Evolutionary conservation across 2,797 vertebrate genomes (phyloP).

Genomic region (Rhinatrema bivittatum): DNA sequence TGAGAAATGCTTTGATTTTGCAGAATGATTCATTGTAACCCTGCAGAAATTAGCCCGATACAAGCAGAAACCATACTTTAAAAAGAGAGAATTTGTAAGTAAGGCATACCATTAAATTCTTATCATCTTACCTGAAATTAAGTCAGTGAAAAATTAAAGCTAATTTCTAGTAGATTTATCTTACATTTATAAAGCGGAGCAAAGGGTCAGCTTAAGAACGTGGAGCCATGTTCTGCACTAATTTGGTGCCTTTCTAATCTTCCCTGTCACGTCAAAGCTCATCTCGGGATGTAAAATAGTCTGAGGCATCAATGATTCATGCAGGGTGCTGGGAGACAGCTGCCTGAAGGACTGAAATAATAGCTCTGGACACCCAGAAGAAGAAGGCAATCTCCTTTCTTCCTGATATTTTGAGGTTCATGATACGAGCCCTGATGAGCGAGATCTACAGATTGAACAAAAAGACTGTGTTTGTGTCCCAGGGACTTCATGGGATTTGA

Average conservation of each 20-base stretch:
- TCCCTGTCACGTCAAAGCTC: constrained; percentile 17
- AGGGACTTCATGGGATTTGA: neutral
- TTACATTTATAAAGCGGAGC: constrained; percentile 29
- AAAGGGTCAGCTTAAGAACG: constrained; percentile 3
- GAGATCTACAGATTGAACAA: neutral
- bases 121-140: constrained; percentile 83
- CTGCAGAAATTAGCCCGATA: constrained; percentile 43
- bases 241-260: constrained; percentile 2
- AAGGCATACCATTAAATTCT: constrained; percentile 73
- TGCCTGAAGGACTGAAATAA: constrained; percentile 25
- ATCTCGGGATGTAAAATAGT: constrained; percentile 32
- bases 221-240: constrained; percentile 15
- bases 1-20: constrained; percentile 42
- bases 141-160: constrained; percentile 75
- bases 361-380: constrained; percentile 31
- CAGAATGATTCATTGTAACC: constrained; percentile 40
- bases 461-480: neutral
- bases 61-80: constrained; percentile 38
- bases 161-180: constrained; percentile 60
- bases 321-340: constrained; percentile 21
- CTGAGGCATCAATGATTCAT: constrained; percentile 37
- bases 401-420: constrained; percentile 10
- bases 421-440: neutral
- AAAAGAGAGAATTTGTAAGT: constrained; percentile 78
- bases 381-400: constrained; percentile 6